phyloP scores from a whole-genome alignment of 2,888 invertebrate species.

The Megalurothrips usitatus region DNA sequence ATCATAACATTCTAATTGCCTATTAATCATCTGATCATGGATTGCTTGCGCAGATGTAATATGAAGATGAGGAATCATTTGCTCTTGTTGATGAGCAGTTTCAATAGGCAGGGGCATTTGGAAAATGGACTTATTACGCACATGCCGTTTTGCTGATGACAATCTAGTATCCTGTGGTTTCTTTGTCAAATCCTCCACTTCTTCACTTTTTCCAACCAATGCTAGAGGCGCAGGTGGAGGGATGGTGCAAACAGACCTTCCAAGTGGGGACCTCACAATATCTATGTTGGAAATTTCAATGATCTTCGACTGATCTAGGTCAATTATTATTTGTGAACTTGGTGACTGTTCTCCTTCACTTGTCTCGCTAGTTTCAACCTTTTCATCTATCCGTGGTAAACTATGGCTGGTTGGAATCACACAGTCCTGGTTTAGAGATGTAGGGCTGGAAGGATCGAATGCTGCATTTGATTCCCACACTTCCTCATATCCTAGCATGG shows the following conservation, averaged over 20 bases:
- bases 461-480: constrained; percentile 40
- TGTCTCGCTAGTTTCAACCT: neutral
- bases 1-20: constrained; percentile 42
- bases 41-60: constrained; percentile 34
- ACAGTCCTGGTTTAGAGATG: neutral
- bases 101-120: neutral
- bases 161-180: neutral
- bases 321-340: constrained; percentile 28
- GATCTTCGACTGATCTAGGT: constrained; percentile 24
- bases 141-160: neutral
- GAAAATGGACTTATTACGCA: neutral
- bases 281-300: constrained; percentile 28
- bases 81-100: neutral
- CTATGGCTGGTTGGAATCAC: neutral
- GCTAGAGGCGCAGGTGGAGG: neutral
- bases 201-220: constrained; percentile 4
- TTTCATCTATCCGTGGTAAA: neutral
- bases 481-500: constrained; percentile 41
- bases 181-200: constrained; percentile 11
- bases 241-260: neutral
- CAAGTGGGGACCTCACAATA: neutral
- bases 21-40: constrained; percentile 38
- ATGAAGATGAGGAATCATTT: constrained; percentile 33
- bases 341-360: constrained; percentile 11
- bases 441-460: constrained; percentile 12